Conservation (phyloP, 2,113 vertebrate species). For the Varanus komodoensis region DNA sequence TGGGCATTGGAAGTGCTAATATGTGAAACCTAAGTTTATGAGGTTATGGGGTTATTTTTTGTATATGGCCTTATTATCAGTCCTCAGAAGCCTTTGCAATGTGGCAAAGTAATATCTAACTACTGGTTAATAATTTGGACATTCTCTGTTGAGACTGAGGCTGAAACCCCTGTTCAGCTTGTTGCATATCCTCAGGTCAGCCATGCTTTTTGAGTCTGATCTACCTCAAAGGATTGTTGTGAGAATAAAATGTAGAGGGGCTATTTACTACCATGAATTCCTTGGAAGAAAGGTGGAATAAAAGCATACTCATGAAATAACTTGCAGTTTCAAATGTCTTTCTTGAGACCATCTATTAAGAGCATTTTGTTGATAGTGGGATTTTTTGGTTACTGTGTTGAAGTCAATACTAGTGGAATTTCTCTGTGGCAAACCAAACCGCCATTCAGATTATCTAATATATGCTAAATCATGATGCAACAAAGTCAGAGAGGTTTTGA, state of each 20-base stretch:
- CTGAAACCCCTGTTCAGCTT: background rate
- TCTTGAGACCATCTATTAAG: background rate
- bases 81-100: background rate
- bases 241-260: background rate
- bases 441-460: background rate
- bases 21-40: background rate
- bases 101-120: background rate
- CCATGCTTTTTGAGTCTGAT: background rate
- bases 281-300: background rate
- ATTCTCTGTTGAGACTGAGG: background rate
- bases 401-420: background rate
- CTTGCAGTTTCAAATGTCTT: background rate
- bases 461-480: background rate
- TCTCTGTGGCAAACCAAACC: background rate
- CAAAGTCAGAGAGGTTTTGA: background rate
- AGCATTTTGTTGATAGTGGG: background rate
- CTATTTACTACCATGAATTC: too few relatives aligned
- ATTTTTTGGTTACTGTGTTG: background rate
- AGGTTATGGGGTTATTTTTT: background rate
- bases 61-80: background rate
- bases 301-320: background rate
- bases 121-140: too few relatives aligned
- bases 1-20: background rate
- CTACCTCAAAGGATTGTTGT: background rate
- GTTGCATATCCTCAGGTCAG: too few relatives aligned